These are phyloP conservation scores for Ceryle rudis DNA, from an alignment of 2,797 vertebrate genomes.

Conservation along the genomic window DNA sequence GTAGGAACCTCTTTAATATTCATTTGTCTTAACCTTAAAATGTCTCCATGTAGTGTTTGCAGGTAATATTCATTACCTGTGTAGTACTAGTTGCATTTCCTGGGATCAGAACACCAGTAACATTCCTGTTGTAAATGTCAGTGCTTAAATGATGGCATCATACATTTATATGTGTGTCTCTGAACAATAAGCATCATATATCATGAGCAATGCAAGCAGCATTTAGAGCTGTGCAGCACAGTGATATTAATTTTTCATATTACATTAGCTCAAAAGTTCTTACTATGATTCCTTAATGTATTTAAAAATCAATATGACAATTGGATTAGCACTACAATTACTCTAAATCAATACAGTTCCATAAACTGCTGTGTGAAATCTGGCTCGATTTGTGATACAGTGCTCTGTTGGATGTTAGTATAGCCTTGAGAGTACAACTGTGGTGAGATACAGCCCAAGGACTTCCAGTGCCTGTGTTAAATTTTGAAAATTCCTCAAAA, in stretches of 20 bases:
- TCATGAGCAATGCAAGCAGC: background rate
- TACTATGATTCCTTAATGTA: background rate
- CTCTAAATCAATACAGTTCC: background rate
- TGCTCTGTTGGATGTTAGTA: background rate
- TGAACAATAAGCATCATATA: background rate
- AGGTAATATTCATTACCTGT: background rate
- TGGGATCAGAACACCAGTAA: background rate
- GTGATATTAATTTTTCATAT: background rate
- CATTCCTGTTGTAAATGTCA: background rate
- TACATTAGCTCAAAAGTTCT: background rate
- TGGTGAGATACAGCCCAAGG: background rate
- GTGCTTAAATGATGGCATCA: background rate
- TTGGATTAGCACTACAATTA: background rate
- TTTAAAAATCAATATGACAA: background rate
- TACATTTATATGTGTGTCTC: background rate
- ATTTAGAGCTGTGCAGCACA: background rate
- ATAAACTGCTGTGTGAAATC: background rate
- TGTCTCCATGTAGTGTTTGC: background rate
- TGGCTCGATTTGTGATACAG: background rate
- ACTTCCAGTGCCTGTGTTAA: background rate
- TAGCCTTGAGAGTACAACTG: background rate
- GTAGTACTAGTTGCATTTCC: background rate
- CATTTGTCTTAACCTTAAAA: background rate
- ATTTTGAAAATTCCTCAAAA: background rate
- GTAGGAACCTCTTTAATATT: constrained; percentile 62